Conservation (phyloP, 2,888 invertebrate genomes). For the Dusona sp. region DNA sequence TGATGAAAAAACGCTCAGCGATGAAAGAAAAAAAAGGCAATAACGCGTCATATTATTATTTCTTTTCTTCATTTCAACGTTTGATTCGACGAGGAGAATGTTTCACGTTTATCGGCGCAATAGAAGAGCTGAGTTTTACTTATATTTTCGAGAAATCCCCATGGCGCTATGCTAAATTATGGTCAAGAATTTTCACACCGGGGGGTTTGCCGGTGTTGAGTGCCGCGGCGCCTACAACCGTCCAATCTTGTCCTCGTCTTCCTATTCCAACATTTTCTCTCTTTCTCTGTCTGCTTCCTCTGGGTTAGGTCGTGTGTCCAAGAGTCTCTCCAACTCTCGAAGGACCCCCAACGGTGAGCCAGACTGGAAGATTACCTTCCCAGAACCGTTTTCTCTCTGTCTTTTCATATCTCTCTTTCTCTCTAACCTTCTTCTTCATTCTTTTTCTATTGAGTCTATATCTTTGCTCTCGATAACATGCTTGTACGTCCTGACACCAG, state of each 20-base stretch:
- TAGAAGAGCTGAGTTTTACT: constrained; percentile 51
- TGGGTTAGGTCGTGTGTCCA: constrained; percentile 64
- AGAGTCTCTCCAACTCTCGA: constrained; percentile 14
- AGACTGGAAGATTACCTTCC: constrained; percentile 69
- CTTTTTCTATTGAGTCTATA: constrained; percentile 43
- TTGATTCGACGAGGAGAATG: constrained; percentile 18
- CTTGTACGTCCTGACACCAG: constrained; percentile 56
- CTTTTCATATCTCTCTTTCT: neutral
- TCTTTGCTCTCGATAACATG: constrained; percentile 60
- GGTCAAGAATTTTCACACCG: constrained; percentile 69
- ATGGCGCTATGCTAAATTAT: constrained; percentile 77
- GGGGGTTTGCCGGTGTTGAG: constrained; percentile 69
- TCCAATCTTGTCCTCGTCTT: constrained; percentile 64
- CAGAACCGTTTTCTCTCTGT: constrained; percentile 47
- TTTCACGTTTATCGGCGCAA: constrained; percentile 49
- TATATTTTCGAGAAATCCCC: constrained; percentile 55
- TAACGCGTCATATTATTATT: neutral
- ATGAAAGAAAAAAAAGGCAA: constrained; percentile 3
- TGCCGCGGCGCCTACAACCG: constrained; percentile 71
- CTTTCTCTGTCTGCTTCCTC: constrained; percentile 45
- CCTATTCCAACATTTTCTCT: constrained; percentile 50
- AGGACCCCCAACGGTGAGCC: constrained; percentile 62
- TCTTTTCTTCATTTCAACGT: constrained; percentile 24
- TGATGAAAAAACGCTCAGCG: neutral
- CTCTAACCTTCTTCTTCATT: constrained; percentile 49